Percentiles rank a stretch among this genome's conserved stretches.
Evolutionary conservation across 2,888 invertebrate genomes (phyloP).

Genomic region (Torymus texanus): DNA sequence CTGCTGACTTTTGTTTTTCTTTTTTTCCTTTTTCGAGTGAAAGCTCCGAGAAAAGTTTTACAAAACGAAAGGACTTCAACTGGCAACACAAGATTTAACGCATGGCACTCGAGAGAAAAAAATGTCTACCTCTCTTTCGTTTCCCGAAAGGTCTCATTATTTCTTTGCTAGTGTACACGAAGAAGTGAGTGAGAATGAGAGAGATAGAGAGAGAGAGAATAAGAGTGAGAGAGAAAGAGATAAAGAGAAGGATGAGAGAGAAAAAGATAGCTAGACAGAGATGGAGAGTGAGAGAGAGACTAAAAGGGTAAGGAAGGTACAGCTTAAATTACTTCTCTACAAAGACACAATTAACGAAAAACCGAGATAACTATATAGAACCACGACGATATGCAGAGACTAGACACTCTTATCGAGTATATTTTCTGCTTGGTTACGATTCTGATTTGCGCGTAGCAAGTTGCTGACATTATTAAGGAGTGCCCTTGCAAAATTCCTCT

Average conservation of each 20-base stretch:
- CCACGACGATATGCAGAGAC: slow-evolving; percentile 59
- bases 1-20: slow-evolving; percentile 36
- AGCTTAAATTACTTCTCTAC: slow-evolving; percentile 56
- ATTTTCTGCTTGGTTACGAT: slow-evolving; percentile 57
- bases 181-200: slow-evolving; percentile 27
- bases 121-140: slow-evolving; percentile 27
- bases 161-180: slow-evolving; percentile 29
- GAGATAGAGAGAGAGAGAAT: slow-evolving; percentile 3
- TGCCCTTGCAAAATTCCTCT: slow-evolving; percentile 21
- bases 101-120: slow-evolving; percentile 55
- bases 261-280: slow-evolving; percentile 33
- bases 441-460: slow-evolving; percentile 57
- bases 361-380: slow-evolving; percentile 55
- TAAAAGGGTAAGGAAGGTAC: slow-evolving; percentile 48
- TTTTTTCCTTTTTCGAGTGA: slow-evolving; percentile 38
- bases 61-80: slow-evolving; percentile 33
- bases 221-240: slow-evolving; percentile 13
- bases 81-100: slow-evolving; percentile 44
- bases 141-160: slow-evolving; percentile 16
- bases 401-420: slow-evolving; percentile 58
- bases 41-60: slow-evolving; percentile 42
- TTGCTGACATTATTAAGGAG: slow-evolving; percentile 52
- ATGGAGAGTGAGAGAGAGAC: slow-evolving; percentile 39
- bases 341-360: slow-evolving; percentile 54
- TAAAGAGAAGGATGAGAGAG: slow-evolving; percentile 14